A percentile compares a stretch with the other conserved stretches of the same genome.
phyloP scores from a whole-genome alignment of 2,113 vertebrate species.

The Hiodon tergisus region DNA sequence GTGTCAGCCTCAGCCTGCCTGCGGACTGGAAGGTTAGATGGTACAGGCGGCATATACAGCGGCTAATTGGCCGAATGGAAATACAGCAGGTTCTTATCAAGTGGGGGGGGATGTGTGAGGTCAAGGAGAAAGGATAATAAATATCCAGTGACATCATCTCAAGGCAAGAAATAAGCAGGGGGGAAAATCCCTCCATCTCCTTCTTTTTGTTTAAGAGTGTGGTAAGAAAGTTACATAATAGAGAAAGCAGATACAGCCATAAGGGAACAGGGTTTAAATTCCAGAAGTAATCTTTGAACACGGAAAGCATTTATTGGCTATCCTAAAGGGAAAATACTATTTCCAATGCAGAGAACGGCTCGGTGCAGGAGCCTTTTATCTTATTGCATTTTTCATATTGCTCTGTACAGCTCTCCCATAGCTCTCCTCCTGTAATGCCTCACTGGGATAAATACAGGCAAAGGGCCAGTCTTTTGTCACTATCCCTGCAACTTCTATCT shows the following conservation, averaged over 20 bases:
- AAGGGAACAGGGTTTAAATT: slow-evolving; percentile 38
- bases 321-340: background rate
- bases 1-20: slow-evolving; percentile 3
- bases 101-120: slow-evolving; percentile 2
- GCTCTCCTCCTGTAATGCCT: too few species aligned
- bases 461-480: too few species aligned
- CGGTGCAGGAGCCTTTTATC: too few species aligned
- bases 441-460: too few species aligned
- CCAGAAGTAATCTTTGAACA: slow-evolving; percentile 48
- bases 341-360: too few species aligned
- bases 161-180: slow-evolving; percentile 28
- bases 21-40: slow-evolving; percentile 22
- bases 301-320: slow-evolving; percentile 22
- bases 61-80: slow-evolving; percentile 56
- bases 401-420: too few species aligned
- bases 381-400: too few species aligned
- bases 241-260: slow-evolving; percentile 13
- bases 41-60: slow-evolving; percentile 51
- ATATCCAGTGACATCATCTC: slow-evolving; percentile 59
- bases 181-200: too few species aligned
- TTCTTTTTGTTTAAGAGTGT: slow-evolving; percentile 36
- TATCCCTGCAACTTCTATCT: too few species aligned
- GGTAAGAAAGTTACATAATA: slow-evolving; percentile 32
- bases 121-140: slow-evolving; percentile 32
- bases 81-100: slow-evolving; percentile 55